A percentile compares a stretch with the other conserved stretches of the same genome.
These are phyloP conservation scores for Corvus hawaiiensis DNA, from an alignment of 2,113 vertebrate species.

Conservation along the genomic window DNA sequence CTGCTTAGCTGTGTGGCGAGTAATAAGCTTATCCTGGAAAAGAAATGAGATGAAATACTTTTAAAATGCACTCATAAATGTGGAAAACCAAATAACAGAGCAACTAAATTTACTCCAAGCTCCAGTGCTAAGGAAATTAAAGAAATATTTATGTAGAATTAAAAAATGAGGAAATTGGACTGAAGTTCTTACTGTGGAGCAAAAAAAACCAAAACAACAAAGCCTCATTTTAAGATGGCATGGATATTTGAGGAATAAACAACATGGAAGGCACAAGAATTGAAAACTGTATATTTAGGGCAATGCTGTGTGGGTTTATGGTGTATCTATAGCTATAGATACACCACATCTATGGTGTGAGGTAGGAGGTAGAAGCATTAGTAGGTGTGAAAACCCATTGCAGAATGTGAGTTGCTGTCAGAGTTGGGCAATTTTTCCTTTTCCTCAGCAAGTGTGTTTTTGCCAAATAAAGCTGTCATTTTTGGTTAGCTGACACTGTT, in stretches of 20 bases:
- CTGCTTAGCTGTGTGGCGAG: not conserved
- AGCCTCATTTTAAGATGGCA: not conserved
- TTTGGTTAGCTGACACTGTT: slow-evolving; percentile 25
- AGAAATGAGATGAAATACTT: slow-evolving; percentile 11
- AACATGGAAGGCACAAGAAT: not conserved
- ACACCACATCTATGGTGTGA: not conserved
- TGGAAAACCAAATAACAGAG: not conserved
- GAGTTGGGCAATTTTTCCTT: not conserved
- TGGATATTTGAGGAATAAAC: not conserved
- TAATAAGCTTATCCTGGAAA: slow-evolving; percentile 35
- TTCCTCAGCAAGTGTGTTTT: not conserved
- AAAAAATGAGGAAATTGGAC: not conserved
- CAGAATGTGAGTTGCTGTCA: not conserved
- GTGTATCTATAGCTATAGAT: not conserved
- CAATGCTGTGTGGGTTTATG: not conserved
- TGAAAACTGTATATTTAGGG: not conserved
- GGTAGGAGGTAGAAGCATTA: not conserved
- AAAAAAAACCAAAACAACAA: not conserved
- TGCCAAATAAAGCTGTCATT: not conserved
- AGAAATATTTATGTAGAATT: slow-evolving; percentile 14
- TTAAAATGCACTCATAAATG: not conserved
- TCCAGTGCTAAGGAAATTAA: not conserved
- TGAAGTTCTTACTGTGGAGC: not conserved
- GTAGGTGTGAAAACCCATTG: slow-evolving; percentile 23
- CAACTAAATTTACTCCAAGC: not conserved